phyloP scores from a whole-genome alignment of 2,888 invertebrate genomes.

The Xestoiulus laeticollis region DNA sequence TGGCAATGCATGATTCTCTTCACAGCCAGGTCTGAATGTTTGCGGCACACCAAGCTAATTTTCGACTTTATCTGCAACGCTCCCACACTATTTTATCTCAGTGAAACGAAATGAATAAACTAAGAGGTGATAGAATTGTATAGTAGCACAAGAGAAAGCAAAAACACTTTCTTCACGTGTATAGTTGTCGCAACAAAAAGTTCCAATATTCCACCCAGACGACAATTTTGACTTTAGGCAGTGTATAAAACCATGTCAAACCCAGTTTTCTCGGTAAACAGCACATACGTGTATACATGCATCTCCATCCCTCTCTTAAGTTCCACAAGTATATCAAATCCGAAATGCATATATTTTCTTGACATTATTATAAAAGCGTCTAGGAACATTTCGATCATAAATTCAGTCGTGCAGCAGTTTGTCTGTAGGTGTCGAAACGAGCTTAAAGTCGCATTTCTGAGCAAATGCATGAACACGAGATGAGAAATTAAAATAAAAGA shows the following conservation, averaged over 20 bases:
- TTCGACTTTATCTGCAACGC: not conserved
- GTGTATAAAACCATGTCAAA: not conserved
- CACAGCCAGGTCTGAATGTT: not conserved
- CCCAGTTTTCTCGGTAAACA: not conserved
- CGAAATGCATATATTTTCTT: not conserved
- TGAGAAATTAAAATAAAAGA: conserved; percentile 17
- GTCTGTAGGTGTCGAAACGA: not conserved
- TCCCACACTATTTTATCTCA: not conserved
- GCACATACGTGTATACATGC: not conserved
- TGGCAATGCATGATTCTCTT: too few relatives aligned
- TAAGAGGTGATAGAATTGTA: not conserved
- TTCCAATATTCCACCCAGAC: not conserved
- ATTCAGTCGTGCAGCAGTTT: not conserved
- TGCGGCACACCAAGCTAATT: too few relatives aligned
- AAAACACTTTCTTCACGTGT: not conserved
- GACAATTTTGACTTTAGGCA: not conserved
- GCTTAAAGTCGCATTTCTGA: not conserved
- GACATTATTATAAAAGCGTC: not conserved
- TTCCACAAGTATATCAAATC: not conserved
- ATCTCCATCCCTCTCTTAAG: not conserved
- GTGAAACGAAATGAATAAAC: not conserved
- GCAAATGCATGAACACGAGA: not conserved
- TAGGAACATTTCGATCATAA: not conserved
- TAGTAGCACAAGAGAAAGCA: not conserved
- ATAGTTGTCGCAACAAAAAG: not conserved